phyloP scores from a whole-genome alignment of 2,888 invertebrate species.

The Penaeus monodon region DNA sequence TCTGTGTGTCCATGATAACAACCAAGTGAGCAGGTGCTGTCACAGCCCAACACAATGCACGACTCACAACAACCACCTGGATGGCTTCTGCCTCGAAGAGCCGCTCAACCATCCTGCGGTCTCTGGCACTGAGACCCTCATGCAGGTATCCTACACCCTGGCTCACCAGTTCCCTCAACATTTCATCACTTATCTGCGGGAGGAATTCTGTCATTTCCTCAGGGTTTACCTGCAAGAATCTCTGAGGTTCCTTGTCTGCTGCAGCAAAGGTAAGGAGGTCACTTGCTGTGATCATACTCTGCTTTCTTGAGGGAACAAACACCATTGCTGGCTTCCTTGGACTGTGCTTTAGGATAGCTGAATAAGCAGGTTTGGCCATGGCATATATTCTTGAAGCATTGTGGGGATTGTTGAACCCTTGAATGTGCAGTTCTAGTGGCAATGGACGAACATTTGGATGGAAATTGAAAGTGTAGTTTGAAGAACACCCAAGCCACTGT shows the following conservation, averaged over 20 bases:
- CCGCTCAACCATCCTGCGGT: conserved; percentile 91
- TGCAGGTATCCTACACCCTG: conserved; percentile 98
- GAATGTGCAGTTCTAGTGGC: conserved; percentile 94
- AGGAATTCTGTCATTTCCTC: conserved; percentile 90
- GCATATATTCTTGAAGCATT: conserved; percentile 95
- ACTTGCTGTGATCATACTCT: conserved; percentile 93
- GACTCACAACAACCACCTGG: conserved; percentile 88
- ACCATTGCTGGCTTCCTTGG: conserved; percentile 87
- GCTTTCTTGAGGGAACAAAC: conserved; percentile 91
- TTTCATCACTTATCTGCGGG: conserved; percentile 80
- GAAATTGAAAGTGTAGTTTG: conserved; percentile 96
- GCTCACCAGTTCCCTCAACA: conserved; percentile 88
- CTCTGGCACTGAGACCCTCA: conserved; percentile 88
- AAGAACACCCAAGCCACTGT: conserved; percentile 95
- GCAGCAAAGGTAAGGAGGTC: conserved; percentile 94
- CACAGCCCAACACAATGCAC: conserved; percentile 93
- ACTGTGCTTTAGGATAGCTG: conserved; percentile 87
- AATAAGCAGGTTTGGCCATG: conserved; percentile 98
- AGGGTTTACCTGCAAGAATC: conserved; percentile 90
- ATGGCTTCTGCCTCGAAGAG: conserved; percentile 93
- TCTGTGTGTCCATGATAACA: conserved; percentile 96
- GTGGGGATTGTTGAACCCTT: conserved; percentile 97
- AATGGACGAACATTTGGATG: conserved; percentile 97
- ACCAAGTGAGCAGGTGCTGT: conserved; percentile 93
- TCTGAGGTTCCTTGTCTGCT: conserved; percentile 85